Percentiles rank a stretch among this genome's conserved stretches.
Evolutionary conservation across 2,797 vertebrate species (phyloP).

Genomic region (Nasua narica): DNA sequence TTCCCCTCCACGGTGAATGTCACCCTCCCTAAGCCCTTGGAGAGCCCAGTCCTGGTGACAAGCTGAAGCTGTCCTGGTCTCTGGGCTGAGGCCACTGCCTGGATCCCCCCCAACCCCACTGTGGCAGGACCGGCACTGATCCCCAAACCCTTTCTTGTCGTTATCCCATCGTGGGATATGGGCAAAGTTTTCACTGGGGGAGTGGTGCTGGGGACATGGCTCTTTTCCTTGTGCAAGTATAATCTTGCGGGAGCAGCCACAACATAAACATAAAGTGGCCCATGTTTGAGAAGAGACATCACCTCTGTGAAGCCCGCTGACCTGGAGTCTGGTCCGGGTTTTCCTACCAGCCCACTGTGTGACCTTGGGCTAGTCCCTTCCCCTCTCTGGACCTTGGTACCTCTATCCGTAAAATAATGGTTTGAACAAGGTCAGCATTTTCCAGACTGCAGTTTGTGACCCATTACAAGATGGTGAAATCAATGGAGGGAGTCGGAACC

Average conservation of each 20-base stretch:
- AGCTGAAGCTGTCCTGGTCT: neutral
- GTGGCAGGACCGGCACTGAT: neutral
- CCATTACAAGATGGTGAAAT: neutral
- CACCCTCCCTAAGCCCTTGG: neutral
- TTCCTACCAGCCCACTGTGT: neutral
- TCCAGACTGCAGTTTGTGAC: neutral
- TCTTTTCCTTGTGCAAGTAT: neutral
- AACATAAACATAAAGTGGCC: fast-evolving
- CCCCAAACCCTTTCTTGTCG: neutral
- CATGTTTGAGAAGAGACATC: neutral
- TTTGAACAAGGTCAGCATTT: neutral
- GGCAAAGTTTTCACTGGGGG: neutral
- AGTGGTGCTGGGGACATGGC: too few relatives aligned
- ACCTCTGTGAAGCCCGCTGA: neutral
- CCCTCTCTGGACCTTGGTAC: neutral
- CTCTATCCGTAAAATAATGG: neutral
- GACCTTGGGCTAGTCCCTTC: neutral
- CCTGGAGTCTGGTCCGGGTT: neutral
- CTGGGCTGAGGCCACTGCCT: neutral
- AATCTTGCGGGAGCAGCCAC: neutral
- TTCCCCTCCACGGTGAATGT: neutral
- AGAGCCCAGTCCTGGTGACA: neutral
- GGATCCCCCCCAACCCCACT: neutral
- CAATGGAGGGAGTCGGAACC: neutral
- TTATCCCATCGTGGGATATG: neutral